phyloP scores from a whole-genome alignment of 2,113 vertebrate genomes.

The Nothoprocta perdicaria region DNA sequence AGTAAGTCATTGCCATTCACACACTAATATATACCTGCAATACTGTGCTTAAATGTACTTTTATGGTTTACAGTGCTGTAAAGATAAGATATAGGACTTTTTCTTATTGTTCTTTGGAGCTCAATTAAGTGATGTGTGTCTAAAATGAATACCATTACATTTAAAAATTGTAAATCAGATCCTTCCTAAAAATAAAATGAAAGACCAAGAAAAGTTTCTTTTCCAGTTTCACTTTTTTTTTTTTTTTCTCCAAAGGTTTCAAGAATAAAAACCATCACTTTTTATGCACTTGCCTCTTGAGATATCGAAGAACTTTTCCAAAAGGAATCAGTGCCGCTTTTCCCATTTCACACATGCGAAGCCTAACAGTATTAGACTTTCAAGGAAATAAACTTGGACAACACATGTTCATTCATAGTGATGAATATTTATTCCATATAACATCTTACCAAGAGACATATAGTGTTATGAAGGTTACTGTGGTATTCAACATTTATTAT shows the following conservation, averaged over 20 bases:
- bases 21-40: background rate
- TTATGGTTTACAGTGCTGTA: background rate
- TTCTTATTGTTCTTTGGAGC: background rate
- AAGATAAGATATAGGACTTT: background rate
- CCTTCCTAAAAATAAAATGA: background rate
- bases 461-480: background rate
- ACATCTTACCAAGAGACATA: background rate
- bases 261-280: background rate
- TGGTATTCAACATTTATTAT: background rate
- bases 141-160: background rate
- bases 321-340: background rate
- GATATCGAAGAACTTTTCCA: background rate
- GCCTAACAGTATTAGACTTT: background rate
- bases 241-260: background rate
- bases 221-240: background rate
- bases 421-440: background rate
- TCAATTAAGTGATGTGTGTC: background rate
- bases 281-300: background rate
- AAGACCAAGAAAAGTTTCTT: background rate
- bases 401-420: fast-evolving
- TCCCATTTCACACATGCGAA: background rate
- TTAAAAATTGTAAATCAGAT: background rate
- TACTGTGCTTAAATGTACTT: background rate
- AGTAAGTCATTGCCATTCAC: background rate
- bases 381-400: background rate